Percentiles rank a stretch among this genome's conserved stretches.
Evolutionary conservation across 1,140 invertebrate species (phyloP).

Genomic region (Leucophenga varia): DNA sequence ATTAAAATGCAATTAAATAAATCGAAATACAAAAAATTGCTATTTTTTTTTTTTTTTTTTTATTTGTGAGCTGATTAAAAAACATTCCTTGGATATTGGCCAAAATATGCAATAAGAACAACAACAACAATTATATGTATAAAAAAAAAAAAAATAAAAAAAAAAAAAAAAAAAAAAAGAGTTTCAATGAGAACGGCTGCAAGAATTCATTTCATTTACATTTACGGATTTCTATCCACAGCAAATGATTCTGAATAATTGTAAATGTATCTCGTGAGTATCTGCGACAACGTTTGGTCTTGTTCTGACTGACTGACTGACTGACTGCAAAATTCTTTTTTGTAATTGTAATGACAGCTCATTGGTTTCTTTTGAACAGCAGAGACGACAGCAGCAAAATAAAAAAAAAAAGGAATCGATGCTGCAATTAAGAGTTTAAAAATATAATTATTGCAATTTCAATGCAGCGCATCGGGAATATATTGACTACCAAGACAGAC

Average conservation of each 20-base stretch:
- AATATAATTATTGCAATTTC: constrained; percentile 49
- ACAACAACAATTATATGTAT: no score
- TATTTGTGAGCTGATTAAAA: constrained; percentile 56
- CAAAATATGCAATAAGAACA: constrained; percentile 41
- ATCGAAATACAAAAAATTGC: constrained; percentile 30
- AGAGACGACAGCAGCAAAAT: constrained; percentile 10
- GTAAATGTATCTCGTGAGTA: constrained; percentile 23
- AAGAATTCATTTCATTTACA: constrained; percentile 27
- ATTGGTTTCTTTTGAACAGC: constrained; percentile 48
- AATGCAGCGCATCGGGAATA: no score
- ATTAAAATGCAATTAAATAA: constrained; percentile 55
- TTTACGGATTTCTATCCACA: constrained; percentile 11
- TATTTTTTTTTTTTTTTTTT: constrained; percentile 12
- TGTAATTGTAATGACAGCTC: constrained; percentile 54
- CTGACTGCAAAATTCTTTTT: no score
- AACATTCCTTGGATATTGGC: constrained; percentile 55
- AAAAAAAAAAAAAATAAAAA: no score
- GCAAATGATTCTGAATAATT: constrained; percentile 37
- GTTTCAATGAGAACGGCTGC: constrained; percentile 1
- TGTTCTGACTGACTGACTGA: constrained; percentile 29
- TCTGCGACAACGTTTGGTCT: constrained; percentile 44
- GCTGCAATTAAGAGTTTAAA: constrained; percentile 52
- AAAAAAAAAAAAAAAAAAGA: no score
- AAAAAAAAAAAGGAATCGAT: constrained; percentile 22
- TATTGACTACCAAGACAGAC: constrained; percentile 2